Base-by-base conservation (phyloP, 2,888 invertebrate genomes). In the Phorcus lineatus region DNA sequence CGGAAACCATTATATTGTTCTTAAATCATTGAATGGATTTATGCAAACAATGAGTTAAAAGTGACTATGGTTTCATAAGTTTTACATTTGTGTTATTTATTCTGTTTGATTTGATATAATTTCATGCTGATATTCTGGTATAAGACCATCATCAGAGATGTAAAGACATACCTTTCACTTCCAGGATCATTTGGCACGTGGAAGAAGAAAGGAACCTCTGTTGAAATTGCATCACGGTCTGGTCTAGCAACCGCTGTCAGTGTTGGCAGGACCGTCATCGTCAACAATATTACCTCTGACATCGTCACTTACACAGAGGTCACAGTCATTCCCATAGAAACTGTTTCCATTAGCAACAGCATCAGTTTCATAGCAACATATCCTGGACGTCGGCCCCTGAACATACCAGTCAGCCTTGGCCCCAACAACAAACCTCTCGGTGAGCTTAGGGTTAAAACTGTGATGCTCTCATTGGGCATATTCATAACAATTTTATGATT, bases 291-390 rank as follows among this genome's bases (percentile, higher is more conserved):
- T 6, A 86, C 88, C 2, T 62, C 81, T 6, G 86, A 86, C 22
- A 74, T 88, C 6, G 80, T 85, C 24, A 92, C 91, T 17, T 87
- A 90, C 78, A 90, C 89, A 54, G 90, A 92, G 88, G 91, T 91
- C 17, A 86, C 80, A 17, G 87, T 91, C 7, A 82, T 84, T n/a
- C 85, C 90, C 28, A 84, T 91, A 13, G 82, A 74, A 17, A 76
- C 76, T 16, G 80, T 91, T 0, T 81, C 76, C 7, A 75, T 90
- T 62, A 87, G 85, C 36, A 85, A 83, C 13, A 81, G 78, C 9
- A 78, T 86, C 17, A 83, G 86, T 16, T 90, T 86, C 78, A 82
- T 91, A 70, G 89, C 90, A 66, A 90, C 88, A 80, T 87, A 85
- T n/a, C 80, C 84, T 24, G 83, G 82, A 16, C 81, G 81, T 36